Conservation (phyloP, 2,888 invertebrate genomes). For the Thereva unica region DNA sequence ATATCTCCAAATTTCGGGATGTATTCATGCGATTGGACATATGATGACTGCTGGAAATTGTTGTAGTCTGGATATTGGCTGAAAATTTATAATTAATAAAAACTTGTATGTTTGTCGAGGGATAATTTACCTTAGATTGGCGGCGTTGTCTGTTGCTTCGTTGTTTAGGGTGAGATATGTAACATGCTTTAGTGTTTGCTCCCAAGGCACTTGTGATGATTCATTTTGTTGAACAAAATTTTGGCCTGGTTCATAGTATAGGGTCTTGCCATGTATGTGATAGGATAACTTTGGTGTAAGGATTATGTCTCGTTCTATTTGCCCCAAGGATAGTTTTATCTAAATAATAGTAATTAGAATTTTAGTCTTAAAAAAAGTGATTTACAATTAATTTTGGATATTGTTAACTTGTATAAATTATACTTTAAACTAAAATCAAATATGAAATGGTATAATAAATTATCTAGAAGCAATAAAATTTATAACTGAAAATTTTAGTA, state of each 20-base stretch:
- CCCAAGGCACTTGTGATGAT: conserved; percentile 61
- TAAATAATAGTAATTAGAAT: neutral
- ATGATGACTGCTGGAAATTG: conserved; percentile 51
- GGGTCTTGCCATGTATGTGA: conserved; percentile 51
- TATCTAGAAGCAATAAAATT: no score
- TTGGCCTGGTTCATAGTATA: conserved; percentile 49
- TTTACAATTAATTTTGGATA: no score
- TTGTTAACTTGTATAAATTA: no score
- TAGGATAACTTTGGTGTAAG: conserved; percentile 53
- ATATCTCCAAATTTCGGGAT: conserved; percentile 66
- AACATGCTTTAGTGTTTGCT: conserved; percentile 70
- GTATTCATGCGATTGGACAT: conserved; percentile 45
- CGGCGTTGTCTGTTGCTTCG: conserved; percentile 47
- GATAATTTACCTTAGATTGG: conserved; percentile 50
- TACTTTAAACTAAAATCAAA: no score
- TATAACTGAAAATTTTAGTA: no score
- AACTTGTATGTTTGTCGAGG: neutral
- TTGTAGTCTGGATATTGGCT: conserved; percentile 51
- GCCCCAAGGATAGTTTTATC: conserved; percentile 2
- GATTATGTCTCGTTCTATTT: conserved; percentile 53
- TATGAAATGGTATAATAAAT: no score
- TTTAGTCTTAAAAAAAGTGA: neutral
- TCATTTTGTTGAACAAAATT: conserved; percentile 14
- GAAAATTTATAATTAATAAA: neutral
- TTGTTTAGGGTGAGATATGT: conserved; percentile 65